Conservation (phyloP, 2,888 invertebrate species). For the Rhamphomyia laevipes region DNA sequence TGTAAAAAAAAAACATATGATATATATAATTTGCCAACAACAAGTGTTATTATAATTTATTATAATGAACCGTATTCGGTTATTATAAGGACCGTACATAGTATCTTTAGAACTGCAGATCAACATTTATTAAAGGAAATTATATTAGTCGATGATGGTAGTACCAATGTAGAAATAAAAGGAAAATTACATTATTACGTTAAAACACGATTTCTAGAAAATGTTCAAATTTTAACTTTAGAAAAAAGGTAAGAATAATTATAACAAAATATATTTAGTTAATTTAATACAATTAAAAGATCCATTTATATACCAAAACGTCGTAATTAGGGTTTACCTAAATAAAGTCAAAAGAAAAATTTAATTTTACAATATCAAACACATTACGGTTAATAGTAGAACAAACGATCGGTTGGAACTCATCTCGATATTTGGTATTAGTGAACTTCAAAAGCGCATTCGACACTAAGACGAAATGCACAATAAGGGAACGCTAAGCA, state of each 20-base stretch:
- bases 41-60: slow-evolving; percentile 77
- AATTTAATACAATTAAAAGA: too few species aligned
- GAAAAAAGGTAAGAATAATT: slow-evolving; percentile 50
- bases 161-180: slow-evolving; percentile 62
- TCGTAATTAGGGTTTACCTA: too few species aligned
- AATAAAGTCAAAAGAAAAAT: too few species aligned
- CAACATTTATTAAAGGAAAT: slow-evolving; percentile 65
- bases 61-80: slow-evolving; percentile 85
- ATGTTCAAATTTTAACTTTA: slow-evolving; percentile 63
- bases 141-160: slow-evolving; percentile 89
- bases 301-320: too few species aligned
- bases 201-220: slow-evolving; percentile 52
- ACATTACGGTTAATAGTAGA: too few species aligned
- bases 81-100: slow-evolving; percentile 62
- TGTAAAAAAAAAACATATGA: slow-evolving; percentile 42
- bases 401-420: too few species aligned
- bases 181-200: slow-evolving; percentile 72
- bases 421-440: too few species aligned
- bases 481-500: too few species aligned
- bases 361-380: too few species aligned
- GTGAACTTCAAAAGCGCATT: too few species aligned
- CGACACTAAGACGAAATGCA: too few species aligned
- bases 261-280: too few species aligned
- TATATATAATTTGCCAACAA: slow-evolving; percentile 49
- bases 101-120: slow-evolving; percentile 59